Percentiles rank a stretch among this genome's conserved stretches.
These are phyloP conservation scores for Eustalomyia histrio DNA, from an alignment of 2,888 invertebrate genomes.

Conservation along the genomic window DNA sequence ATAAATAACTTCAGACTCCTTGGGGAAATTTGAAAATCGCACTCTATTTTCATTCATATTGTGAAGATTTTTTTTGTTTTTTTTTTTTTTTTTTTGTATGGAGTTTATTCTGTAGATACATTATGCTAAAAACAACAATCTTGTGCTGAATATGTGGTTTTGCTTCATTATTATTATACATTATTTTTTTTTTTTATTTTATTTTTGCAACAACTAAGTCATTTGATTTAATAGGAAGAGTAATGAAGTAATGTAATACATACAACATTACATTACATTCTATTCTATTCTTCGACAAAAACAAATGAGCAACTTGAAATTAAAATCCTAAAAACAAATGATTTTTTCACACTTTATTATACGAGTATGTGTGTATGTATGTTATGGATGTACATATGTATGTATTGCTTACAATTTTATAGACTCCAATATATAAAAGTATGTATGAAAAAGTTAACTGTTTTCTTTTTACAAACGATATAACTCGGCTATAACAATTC, in stretches of 20 bases:
- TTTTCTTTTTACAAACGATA: background rate
- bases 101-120: slow-evolving; percentile 30
- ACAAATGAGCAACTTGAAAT: slow-evolving; percentile 47
- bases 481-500: background rate
- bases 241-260: background rate
- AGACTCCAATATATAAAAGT: background rate
- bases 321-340: slow-evolving; percentile 53
- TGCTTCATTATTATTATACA: slow-evolving; percentile 59
- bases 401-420: slow-evolving; percentile 3
- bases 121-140: slow-evolving; percentile 21
- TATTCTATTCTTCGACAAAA: slow-evolving; percentile 1
- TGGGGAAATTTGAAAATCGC: slow-evolving; percentile 65
- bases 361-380: too few relatives aligned
- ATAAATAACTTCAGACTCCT: slow-evolving; percentile 67
- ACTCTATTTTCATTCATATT: slow-evolving; percentile 62
- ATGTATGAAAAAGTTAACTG: too few relatives aligned
- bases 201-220: slow-evolving; percentile 48
- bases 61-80: too few relatives aligned
- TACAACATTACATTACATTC: background rate
- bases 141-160: slow-evolving; percentile 36
- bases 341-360: slow-evolving; percentile 49
- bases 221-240: slow-evolving; percentile 59
- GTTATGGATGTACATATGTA: too few relatives aligned
- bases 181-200: too few relatives aligned
- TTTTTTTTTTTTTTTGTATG: slow-evolving; percentile 30